Percentiles rank a stretch among this genome's conserved stretches.
Conservation (phyloP, 2,888 invertebrate species). For the Apocheima hispidaria region DNA sequence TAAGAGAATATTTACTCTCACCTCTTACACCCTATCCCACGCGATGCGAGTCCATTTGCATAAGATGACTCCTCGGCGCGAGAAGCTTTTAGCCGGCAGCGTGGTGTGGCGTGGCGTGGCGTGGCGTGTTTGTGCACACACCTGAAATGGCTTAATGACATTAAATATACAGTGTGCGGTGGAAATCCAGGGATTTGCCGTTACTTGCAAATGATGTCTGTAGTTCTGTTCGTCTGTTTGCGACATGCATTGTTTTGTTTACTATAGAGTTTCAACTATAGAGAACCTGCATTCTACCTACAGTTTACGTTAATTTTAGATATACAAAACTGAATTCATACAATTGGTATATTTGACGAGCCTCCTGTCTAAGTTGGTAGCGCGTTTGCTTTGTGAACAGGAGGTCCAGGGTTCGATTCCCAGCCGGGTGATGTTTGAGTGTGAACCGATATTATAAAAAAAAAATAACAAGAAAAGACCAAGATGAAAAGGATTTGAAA, state of each 20-base stretch:
- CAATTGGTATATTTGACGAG: no score
- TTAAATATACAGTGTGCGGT: conserved; percentile 41
- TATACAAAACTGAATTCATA: no score
- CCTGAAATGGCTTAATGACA: conserved; percentile 43
- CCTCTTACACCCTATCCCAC: conserved; percentile 34
- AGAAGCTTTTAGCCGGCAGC: conserved; percentile 46
- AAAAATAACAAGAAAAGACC: no score
- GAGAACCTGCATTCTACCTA: conserved; percentile 10
- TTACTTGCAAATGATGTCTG: conserved; percentile 26
- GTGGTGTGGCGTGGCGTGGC: conserved; percentile 35
- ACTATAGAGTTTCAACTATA: not conserved
- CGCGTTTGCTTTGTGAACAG: no score
- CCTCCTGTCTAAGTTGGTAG: no score
- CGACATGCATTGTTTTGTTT: conserved; percentile 18
- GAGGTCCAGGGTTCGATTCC: no score
- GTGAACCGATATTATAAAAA: no score
- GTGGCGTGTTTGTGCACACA: conserved; percentile 44
- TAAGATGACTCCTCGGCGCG: conserved; percentile 45
- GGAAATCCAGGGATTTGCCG: conserved; percentile 13
- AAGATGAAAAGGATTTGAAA: no score
- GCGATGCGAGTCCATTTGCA: conserved; percentile 45
- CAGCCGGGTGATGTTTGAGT: no score
- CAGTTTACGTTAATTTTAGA: no score
- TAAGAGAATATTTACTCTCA: conserved; percentile 1
- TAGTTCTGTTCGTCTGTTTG: conserved; percentile 7